phyloP scores from a whole-genome alignment of 1,140 invertebrate species.

The Eciton burchellii region DNA sequence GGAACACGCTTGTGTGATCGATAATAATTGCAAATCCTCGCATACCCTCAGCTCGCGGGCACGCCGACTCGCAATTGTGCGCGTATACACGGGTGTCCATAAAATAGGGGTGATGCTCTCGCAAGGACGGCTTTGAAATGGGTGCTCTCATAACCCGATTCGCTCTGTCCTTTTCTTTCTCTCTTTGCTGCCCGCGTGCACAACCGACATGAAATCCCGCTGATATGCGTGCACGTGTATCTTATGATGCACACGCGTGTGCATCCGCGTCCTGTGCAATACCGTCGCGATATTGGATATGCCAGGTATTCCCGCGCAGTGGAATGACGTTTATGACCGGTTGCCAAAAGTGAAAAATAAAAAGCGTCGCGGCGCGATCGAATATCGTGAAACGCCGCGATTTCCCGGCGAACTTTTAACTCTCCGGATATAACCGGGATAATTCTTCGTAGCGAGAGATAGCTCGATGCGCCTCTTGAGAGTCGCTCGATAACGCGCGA shows the following conservation, averaged over 20 bases:
- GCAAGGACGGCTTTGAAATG: constrained; percentile 61
- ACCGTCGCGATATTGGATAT: constrained; percentile 36
- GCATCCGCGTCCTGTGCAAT: constrained; percentile 29
- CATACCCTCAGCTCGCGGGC: neutral
- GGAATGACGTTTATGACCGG: constrained; percentile 32
- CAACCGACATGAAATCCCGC: neutral
- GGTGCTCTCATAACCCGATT: constrained; percentile 55
- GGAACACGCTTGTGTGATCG: neutral
- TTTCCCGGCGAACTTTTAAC: constrained; percentile 37
- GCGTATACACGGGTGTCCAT: constrained; percentile 28
- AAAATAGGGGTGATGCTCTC: constrained; percentile 65
- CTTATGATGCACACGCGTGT: constrained; percentile 54
- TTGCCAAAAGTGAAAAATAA: constrained; percentile 34
- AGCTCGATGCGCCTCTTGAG: neutral
- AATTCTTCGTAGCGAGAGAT: neutral
- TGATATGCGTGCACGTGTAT: constrained; percentile 53
- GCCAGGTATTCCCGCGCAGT: constrained; percentile 42
- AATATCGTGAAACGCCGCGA: constrained; percentile 32
- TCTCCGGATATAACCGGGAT: constrained; percentile 14
- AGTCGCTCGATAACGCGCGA: neutral
- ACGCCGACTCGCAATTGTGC: neutral
- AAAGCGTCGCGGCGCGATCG: neutral
- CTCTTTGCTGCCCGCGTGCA: neutral
- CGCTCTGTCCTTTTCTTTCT: too few species aligned
- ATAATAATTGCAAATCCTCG: constrained; percentile 34